Base-by-base conservation (phyloP, 2,888 invertebrate genomes). In the Lymantria dispar region DNA sequence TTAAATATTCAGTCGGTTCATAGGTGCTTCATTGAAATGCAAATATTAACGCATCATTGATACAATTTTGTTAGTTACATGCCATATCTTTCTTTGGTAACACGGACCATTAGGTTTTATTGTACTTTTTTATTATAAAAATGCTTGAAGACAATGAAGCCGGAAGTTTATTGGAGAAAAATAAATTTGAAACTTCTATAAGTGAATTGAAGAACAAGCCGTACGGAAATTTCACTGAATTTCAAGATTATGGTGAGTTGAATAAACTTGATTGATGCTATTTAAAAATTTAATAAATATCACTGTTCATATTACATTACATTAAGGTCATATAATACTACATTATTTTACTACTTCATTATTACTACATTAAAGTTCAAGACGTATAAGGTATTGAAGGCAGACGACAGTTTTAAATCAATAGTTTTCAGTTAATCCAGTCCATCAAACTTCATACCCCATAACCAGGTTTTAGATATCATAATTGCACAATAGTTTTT, bases 161-260 rank as follows among this genome's bases (percentile, higher is more conserved):
- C 29, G 70, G 58, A 9, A 52, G 73, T 1, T 74, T 65, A 67
- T 62, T 68, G 40, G 85, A 85, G 55, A 88, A 83, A 60, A 88
- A 81, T 39, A 87, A 83, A 57, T 90, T 91, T 47, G 87, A 88
- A 56, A 76, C 83, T 1, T 85, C 90, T 0, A 87, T 90, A 31
- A 86, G 84, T 80, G 90, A 89, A 67, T 54, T 89, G 55, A 87
- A 87, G 60, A 85, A 83, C 67, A 90, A 85, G 43, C 76, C 79
- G 0, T 88, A 87, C 60, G 80, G 87, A 10, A 76, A 87, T 2
- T 81, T 74, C 0, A 76, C 80, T 43, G 87, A 89, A 47, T 78
- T 87, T 38, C 78, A 83, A 42, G 83, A 76, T 48, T 87, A 80
- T 73, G 83, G 90, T 90, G 59, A 82, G 82, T 76, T 49, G 52